Percentiles rank a stretch among this genome's conserved stretches.
phyloP scores from a whole-genome alignment of 2,888 invertebrate species.

The Watsonalla cultraria region DNA sequence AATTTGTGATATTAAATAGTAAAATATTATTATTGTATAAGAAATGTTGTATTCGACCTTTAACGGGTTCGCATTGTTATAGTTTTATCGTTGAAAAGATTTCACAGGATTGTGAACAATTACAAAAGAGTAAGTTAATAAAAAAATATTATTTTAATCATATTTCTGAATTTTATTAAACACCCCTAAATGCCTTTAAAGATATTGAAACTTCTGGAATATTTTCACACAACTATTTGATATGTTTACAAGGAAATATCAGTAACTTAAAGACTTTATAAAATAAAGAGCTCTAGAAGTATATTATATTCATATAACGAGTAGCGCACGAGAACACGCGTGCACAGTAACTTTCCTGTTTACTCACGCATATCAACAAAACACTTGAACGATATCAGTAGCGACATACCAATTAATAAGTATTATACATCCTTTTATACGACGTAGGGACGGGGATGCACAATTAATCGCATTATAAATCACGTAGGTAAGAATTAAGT shows the following conservation, averaged over 20 bases:
- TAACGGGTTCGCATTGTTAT: constrained; percentile 69
- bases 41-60: constrained; percentile 70
- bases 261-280: too few relatives aligned
- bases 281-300: too few relatives aligned
- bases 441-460: too few relatives aligned
- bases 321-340: constrained; percentile 27
- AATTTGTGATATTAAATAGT: constrained; percentile 76
- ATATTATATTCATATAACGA: too few relatives aligned
- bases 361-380: constrained; percentile 17
- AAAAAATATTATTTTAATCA: constrained; percentile 59
- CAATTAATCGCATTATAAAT: too few relatives aligned
- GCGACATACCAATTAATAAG: too few relatives aligned
- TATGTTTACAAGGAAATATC: too few relatives aligned
- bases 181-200: constrained; percentile 1
- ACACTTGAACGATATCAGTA: too few relatives aligned
- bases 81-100: constrained; percentile 73
- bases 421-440: too few relatives aligned
- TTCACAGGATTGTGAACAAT: constrained; percentile 64
- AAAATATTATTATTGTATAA: constrained; percentile 67
- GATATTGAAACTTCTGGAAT: too few relatives aligned
- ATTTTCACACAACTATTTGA: too few relatives aligned
- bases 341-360: constrained; percentile 69
- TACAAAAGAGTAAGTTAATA: constrained; percentile 67
- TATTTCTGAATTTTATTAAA: constrained; percentile 67
- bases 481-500: too few relatives aligned